Evolutionary conservation across 2,113 vertebrate genomes (phyloP).

Genomic region (Emberiza fucata): DNA sequence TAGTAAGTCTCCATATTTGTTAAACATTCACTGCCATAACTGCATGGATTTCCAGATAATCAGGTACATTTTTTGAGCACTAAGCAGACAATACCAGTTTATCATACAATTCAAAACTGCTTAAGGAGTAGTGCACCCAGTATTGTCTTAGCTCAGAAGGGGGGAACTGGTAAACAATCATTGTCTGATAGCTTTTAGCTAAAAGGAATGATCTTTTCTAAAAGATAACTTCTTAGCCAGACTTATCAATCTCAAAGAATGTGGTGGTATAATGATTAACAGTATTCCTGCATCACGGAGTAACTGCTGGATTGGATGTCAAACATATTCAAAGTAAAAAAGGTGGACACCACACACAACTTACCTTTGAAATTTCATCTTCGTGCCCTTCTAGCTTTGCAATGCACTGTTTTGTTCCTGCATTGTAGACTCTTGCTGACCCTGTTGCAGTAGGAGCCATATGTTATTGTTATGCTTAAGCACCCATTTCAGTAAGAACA

Average conservation of each 20-base stretch:
- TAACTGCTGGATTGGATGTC: neutral
- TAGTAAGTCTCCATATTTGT: neutral
- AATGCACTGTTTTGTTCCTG: slow-evolving; percentile 81
- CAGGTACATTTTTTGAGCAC: neutral
- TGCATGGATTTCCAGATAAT: neutral
- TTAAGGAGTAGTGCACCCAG: neutral
- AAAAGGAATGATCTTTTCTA: neutral
- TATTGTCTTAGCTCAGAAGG: neutral
- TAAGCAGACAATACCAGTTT: neutral
- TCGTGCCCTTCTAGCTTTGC: slow-evolving; percentile 85
- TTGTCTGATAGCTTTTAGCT: neutral
- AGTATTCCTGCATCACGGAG: neutral
- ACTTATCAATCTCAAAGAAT: neutral
- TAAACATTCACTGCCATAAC: neutral
- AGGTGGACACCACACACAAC: neutral
- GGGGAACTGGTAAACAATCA: neutral
- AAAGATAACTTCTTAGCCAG: neutral
- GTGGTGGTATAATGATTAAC: neutral
- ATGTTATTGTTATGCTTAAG: neutral
- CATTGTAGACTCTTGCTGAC: slow-evolving; percentile 83
- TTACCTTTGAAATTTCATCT: slow-evolving; percentile 93
- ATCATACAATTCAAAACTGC: neutral
- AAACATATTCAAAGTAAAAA: neutral
- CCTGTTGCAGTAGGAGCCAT: slow-evolving; percentile 68
- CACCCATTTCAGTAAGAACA: neutral